Conservation (phyloP, 2,888 invertebrate species). For the Melieria omissa region DNA sequence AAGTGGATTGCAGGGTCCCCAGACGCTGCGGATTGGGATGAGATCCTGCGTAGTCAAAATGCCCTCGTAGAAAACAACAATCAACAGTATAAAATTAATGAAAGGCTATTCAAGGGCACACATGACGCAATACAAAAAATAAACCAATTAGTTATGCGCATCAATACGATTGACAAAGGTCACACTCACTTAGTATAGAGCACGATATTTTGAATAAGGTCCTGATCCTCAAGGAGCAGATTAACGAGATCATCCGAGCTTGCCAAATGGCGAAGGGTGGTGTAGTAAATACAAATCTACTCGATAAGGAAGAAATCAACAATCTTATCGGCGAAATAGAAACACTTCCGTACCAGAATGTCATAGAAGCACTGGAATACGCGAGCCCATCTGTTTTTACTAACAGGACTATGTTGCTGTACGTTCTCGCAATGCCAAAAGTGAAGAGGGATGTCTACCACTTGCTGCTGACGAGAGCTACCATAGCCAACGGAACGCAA, state of each 20-base stretch:
- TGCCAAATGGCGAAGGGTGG: slow-evolving; percentile 28
- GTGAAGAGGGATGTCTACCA: too few species aligned
- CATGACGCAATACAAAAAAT: background rate
- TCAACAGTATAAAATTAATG: slow-evolving; percentile 5
- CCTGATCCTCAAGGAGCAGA: slow-evolving; percentile 25
- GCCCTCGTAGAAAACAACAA: background rate
- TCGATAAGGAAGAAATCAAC: slow-evolving; percentile 29
- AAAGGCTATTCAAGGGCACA: background rate
- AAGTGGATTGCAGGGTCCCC: too few species aligned
- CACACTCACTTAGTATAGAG: background rate
- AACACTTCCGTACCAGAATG: slow-evolving; percentile 39
- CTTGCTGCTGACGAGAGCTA: too few species aligned
- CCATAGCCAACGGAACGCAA: too few species aligned
- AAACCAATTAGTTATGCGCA: background rate
- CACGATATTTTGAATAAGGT: background rate
- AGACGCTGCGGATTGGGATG: too few species aligned
- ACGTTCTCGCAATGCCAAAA: too few species aligned
- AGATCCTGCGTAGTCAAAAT: background rate
- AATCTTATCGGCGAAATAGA: slow-evolving; percentile 27
- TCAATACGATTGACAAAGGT: background rate
- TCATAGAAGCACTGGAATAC: slow-evolving; percentile 36
- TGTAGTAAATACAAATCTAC: slow-evolving; percentile 33
- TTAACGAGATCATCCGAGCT: slow-evolving; percentile 18
- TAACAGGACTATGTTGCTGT: background rate
- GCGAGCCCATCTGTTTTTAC: slow-evolving; percentile 5